phyloP scores from a whole-genome alignment of 2,888 invertebrate species.

The Pseudolycoriella hygida region DNA sequence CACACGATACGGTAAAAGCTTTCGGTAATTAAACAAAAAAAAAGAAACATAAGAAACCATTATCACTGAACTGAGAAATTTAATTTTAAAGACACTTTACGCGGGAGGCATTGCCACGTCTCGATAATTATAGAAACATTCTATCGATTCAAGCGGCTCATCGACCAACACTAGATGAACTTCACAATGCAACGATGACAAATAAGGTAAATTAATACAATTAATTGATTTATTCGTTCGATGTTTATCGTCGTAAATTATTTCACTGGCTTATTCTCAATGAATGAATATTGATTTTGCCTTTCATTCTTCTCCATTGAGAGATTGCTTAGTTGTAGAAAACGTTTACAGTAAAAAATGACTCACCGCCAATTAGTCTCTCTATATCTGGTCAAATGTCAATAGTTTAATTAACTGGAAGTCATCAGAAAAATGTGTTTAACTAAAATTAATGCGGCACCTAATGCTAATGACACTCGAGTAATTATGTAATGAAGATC shows the following conservation, averaged over 20 bases:
- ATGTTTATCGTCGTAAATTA: neutral
- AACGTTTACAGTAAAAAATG: too few species aligned
- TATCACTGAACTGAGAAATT: conserved; percentile 1
- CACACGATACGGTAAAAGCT: conserved; percentile 61
- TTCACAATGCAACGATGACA: conserved; percentile 65
- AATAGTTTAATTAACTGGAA: too few species aligned
- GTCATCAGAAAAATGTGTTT: too few species aligned
- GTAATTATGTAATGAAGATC: too few species aligned
- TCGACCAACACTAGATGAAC: conserved; percentile 72
- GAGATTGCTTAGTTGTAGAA: too few species aligned
- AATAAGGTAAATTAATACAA: conserved; percentile 44
- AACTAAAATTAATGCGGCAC: too few species aligned
- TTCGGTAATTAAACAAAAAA: conserved; percentile 33
- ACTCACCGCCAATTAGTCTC: too few species aligned
- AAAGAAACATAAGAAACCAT: neutral
- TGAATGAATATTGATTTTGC: neutral
- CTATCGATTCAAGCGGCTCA: conserved; percentile 75
- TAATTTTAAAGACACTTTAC: conserved; percentile 50
- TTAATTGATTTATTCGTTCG: neutral
- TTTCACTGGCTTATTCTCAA: neutral
- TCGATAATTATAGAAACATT: conserved; percentile 81
- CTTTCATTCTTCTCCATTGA: too few species aligned
- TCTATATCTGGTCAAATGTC: too few species aligned
- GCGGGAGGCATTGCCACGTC: conserved; percentile 65
- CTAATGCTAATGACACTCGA: too few species aligned